Evolutionary conservation across 2,888 invertebrate genomes (phyloP).

Genomic region (Thereva nobilitata): DNA sequence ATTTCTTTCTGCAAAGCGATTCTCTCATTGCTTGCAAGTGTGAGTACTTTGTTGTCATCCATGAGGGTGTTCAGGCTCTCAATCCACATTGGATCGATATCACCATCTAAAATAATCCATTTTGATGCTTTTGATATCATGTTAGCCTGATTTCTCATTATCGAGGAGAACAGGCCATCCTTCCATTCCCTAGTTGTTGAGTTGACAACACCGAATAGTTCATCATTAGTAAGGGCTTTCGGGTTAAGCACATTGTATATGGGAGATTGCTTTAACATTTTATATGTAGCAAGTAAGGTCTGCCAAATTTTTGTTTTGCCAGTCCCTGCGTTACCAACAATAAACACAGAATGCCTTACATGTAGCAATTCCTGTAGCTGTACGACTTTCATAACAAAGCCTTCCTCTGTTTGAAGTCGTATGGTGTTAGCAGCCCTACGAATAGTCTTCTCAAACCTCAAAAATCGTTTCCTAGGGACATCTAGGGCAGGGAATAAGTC

Average conservation of each 20-base stretch:
- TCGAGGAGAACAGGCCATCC: constrained; percentile 82
- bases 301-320: constrained; percentile 96
- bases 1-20: constrained; percentile 87
- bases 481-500: constrained; percentile 91
- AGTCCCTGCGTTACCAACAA: constrained; percentile 83
- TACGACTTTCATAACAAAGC: constrained; percentile 84
- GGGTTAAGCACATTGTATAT: constrained; percentile 90
- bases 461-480: constrained; percentile 84
- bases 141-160: constrained; percentile 93
- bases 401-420: constrained; percentile 87
- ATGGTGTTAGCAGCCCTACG: constrained; percentile 78
- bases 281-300: constrained; percentile 81
- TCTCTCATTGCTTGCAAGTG: constrained; percentile 91
- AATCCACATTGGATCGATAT: constrained; percentile 99
- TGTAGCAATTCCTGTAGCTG: constrained; percentile 91
- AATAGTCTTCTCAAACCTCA: constrained; percentile 81
- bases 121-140: constrained; percentile 83
- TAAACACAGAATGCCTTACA: constrained; percentile 92
- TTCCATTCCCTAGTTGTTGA: constrained; percentile 94
- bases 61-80: constrained; percentile 95
- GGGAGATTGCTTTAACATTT: constrained; percentile 80
- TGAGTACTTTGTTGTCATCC: constrained; percentile 95
- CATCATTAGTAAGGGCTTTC: constrained; percentile 94
- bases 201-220: constrained; percentile 92
- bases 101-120: constrained; percentile 95